Evolutionary conservation across 2,797 vertebrate genomes (phyloP).

Genomic region (Schizopygopsis pylzovi): DNA sequence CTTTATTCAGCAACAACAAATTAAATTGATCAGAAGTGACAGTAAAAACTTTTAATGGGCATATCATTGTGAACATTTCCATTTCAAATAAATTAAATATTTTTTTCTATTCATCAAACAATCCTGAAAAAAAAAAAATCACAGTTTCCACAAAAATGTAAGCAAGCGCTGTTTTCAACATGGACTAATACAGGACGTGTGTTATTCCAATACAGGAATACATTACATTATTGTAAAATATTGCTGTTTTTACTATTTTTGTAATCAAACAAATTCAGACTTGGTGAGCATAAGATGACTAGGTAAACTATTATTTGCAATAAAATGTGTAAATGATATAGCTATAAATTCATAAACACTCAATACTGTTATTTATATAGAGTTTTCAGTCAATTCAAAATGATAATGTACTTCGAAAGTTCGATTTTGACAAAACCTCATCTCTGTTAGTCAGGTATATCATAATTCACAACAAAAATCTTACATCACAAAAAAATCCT

Average conservation of each 20-base stretch:
- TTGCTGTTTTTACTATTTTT: background rate
- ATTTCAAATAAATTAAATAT: background rate
- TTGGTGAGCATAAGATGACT: background rate
- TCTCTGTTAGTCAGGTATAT: background rate
- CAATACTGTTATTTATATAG: background rate
- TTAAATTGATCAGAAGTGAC: background rate
- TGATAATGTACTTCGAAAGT: too few relatives aligned
- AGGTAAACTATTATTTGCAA: background rate
- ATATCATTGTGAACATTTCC: background rate
- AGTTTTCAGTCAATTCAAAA: background rate
- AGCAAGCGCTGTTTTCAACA: background rate
- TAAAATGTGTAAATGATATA: background rate
- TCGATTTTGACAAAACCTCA: background rate
- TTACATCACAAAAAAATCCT: background rate
- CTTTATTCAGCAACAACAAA: background rate
- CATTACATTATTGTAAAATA: background rate
- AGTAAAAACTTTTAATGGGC: background rate
- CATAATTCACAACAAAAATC: background rate
- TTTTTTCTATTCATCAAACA: background rate
- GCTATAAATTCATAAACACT: background rate
- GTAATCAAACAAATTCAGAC: background rate
- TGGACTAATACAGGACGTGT: too few relatives aligned
- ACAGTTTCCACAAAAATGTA: too few relatives aligned
- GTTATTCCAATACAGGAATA: background rate
- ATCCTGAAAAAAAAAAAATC: too few relatives aligned